Evolutionary conservation across 2,888 invertebrate species (phyloP).

Genomic region (Dryocosmus kuriphilus): DNA sequence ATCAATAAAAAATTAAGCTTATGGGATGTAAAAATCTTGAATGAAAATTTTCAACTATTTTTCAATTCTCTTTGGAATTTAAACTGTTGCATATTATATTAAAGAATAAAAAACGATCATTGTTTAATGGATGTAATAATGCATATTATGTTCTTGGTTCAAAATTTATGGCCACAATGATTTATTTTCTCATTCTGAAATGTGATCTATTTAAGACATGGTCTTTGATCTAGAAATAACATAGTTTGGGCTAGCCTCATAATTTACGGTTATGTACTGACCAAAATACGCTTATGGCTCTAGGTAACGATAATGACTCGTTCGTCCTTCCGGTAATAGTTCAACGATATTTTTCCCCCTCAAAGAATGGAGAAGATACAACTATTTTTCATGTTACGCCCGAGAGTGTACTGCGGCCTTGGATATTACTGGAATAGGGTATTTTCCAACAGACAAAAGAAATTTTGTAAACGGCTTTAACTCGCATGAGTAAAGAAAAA

Average conservation of each 20-base stretch:
- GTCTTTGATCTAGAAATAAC: conserved; percentile 7
- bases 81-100: too few relatives aligned
- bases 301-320: background rate
- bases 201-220: background rate
- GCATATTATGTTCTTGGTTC: background rate
- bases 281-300: background rate
- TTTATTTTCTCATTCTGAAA: background rate
- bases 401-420: background rate
- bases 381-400: background rate
- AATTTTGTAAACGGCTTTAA: background rate
- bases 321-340: background rate
- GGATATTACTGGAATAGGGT: background rate
- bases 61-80: too few relatives aligned
- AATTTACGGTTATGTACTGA: conserved; percentile 7
- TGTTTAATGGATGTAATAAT: background rate
- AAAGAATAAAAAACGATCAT: too few relatives aligned
- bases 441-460: background rate
- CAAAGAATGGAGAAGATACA: background rate
- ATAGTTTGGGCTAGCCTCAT: background rate
- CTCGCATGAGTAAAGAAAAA: too few relatives aligned
- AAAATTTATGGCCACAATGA: conserved; percentile 7
- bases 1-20: too few relatives aligned
- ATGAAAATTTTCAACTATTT: too few relatives aligned
- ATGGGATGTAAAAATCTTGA: too few relatives aligned
- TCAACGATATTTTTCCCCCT: background rate